phyloP scores from a whole-genome alignment of 2,888 invertebrate genomes.

The Nemapogon koenigi region DNA sequence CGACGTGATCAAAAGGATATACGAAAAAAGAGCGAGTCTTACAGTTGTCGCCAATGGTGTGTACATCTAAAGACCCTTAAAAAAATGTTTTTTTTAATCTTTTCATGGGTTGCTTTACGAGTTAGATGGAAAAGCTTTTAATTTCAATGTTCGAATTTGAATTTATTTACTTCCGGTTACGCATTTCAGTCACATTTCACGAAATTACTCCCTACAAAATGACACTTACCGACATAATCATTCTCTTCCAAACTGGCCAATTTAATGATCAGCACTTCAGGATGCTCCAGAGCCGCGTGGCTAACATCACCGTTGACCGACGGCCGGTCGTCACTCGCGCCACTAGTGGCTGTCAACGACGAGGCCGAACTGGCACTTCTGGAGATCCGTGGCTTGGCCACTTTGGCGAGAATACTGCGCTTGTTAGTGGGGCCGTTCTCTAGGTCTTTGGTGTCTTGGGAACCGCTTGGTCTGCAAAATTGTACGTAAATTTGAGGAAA shows the following conservation, averaged over 20 bases:
- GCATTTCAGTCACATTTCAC: too few species aligned
- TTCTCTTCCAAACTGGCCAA: constrained; percentile 43
- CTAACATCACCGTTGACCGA: constrained; percentile 20
- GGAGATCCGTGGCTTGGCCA: constrained; percentile 37
- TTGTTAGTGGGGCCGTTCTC: constrained; percentile 35
- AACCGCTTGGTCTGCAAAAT: constrained; percentile 27
- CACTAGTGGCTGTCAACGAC: constrained; percentile 21
- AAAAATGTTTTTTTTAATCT: too few species aligned
- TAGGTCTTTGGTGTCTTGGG: constrained; percentile 32
- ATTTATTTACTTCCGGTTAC: too few species aligned
- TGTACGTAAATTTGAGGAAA: not conserved
- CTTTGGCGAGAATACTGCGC: constrained; percentile 44
- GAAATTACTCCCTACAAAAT: too few species aligned
- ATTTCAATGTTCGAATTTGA: too few species aligned
- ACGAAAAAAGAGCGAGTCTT: too few species aligned
- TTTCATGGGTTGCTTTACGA: too few species aligned
- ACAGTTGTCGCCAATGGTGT: too few species aligned
- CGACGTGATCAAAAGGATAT: too few species aligned
- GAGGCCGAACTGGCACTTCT: constrained; percentile 32
- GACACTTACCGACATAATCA: constrained; percentile 48
- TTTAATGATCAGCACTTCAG: constrained; percentile 49
- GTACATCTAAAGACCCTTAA: too few species aligned
- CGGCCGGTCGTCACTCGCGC: constrained; percentile 22
- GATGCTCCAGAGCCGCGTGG: constrained; percentile 27
- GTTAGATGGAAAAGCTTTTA: too few species aligned